Evolutionary conservation across 2,888 invertebrate genomes (phyloP).

Genomic region (Tachina fera): DNA sequence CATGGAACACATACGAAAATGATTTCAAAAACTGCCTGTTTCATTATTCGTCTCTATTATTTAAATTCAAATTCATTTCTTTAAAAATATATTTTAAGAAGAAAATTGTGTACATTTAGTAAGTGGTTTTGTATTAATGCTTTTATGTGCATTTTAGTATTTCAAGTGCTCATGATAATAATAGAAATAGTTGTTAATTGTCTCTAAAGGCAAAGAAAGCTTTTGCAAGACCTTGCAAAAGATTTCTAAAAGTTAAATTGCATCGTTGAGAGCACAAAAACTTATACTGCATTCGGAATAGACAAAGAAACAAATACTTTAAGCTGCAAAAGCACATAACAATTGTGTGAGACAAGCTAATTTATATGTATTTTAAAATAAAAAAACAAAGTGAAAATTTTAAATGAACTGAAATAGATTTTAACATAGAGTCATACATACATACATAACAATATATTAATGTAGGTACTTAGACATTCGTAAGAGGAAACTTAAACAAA

Average conservation of each 20-base stretch:
- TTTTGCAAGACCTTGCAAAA: conserved; percentile 9
- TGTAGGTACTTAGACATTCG: too few species aligned
- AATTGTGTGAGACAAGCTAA: not conserved
- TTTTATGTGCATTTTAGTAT: too few species aligned
- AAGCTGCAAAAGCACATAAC: not conserved
- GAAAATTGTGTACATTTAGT: too few species aligned
- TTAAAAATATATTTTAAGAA: too few species aligned
- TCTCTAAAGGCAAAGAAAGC: not conserved
- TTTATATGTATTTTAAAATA: not conserved
- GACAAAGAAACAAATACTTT: not conserved
- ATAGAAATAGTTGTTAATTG: conserved; percentile 22
- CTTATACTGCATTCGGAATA: not conserved
- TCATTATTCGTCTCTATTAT: too few species aligned
- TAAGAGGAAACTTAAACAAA: too few species aligned
- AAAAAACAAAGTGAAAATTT: not conserved
- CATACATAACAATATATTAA: too few species aligned
- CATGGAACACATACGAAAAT: too few species aligned
- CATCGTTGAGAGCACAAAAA: not conserved
- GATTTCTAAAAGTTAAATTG: conserved; percentile 15
- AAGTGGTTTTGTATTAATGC: too few species aligned
- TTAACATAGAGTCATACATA: too few species aligned
- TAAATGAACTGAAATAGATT: not conserved
- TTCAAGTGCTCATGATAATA: not conserved
- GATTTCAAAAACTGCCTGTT: too few species aligned
- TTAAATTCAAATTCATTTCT: too few species aligned